phyloP scores from a whole-genome alignment of 2,113 vertebrate species.

The Megaceryle torquata region DNA sequence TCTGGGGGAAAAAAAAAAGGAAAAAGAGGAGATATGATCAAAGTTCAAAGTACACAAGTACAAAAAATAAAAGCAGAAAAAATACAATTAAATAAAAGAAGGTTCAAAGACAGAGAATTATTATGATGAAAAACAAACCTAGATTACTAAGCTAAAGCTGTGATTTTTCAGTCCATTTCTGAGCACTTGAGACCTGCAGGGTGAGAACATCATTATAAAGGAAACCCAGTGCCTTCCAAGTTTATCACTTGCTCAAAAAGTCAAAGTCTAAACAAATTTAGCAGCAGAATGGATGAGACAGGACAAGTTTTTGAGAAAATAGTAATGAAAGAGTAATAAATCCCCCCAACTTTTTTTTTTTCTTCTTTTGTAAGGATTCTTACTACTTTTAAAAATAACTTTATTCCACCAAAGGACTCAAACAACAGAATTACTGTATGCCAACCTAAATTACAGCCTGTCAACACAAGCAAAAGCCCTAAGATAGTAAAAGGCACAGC shows the following conservation, averaged over 20 bases:
- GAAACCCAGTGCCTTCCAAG: neutral
- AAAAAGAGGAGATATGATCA: neutral
- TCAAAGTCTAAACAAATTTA: neutral
- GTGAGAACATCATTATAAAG: neutral
- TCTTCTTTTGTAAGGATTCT: neutral
- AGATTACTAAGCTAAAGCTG: neutral
- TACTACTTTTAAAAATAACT: neutral
- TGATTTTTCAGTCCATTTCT: neutral
- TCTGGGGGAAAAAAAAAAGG: neutral
- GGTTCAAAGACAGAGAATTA: neutral
- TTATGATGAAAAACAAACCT: neutral
- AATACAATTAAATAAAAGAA: neutral
- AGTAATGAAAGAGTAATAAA: neutral
- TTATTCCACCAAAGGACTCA: neutral
- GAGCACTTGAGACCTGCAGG: neutral
- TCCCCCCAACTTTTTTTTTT: neutral
- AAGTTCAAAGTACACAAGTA: neutral
- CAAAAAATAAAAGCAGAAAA: too few relatives aligned
- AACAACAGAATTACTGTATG: neutral
- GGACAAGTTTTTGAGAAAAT: neutral
- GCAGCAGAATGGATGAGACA: neutral
- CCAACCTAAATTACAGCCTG: slow-evolving; percentile 29
- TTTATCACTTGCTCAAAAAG: neutral
- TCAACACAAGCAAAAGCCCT: neutral
- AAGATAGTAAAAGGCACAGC: neutral